phyloP scores from a whole-genome alignment of 2,888 invertebrate genomes.

The Margaritifera margaritifera region DNA sequence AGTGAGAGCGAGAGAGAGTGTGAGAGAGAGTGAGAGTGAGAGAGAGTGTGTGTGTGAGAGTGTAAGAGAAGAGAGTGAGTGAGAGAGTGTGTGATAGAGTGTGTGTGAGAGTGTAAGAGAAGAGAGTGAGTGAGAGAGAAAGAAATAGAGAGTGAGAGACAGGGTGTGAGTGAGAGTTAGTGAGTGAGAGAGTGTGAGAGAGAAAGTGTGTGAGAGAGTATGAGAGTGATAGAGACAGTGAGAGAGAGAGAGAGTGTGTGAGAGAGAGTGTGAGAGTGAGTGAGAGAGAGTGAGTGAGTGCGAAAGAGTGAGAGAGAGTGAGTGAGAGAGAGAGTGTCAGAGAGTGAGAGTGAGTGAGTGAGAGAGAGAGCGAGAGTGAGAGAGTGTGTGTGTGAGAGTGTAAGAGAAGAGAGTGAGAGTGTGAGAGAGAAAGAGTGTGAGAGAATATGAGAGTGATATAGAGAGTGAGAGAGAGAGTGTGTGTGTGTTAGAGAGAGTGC shows the following conservation, averaged over 20 bases:
- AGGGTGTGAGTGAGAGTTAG: constrained; percentile 17
- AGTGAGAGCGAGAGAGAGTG: constrained; percentile 5
- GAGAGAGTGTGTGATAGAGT: too few relatives aligned
- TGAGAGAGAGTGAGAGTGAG: constrained; percentile 1
- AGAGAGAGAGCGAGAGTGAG: too few relatives aligned
- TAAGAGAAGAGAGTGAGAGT: constrained; percentile 13
- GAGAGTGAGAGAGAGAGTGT: too few relatives aligned
- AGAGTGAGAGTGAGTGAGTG: constrained; percentile 6
- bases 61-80: too few relatives aligned
- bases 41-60: not conserved
- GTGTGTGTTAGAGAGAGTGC: constrained; percentile 13
- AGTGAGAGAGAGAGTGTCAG: not conserved
- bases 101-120: too few relatives aligned
- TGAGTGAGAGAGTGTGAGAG: constrained; percentile 21
- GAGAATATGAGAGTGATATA: not conserved
- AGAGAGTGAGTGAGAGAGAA: constrained; percentile 2
- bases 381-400: constrained; percentile 11
- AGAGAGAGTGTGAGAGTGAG: not conserved
- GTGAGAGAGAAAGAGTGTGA: constrained; percentile 11
- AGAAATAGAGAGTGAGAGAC: constrained; percentile 4
- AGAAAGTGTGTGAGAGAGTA: too few relatives aligned
- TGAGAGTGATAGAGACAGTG: constrained; percentile 16
- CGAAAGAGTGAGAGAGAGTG: too few relatives aligned
- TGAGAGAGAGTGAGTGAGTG: not conserved
- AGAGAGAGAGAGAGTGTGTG: constrained; percentile 10